Percentiles rank a stretch among this genome's conserved stretches.
Conservation (phyloP, 2,888 invertebrate genomes). For the Panzeria rudis region DNA sequence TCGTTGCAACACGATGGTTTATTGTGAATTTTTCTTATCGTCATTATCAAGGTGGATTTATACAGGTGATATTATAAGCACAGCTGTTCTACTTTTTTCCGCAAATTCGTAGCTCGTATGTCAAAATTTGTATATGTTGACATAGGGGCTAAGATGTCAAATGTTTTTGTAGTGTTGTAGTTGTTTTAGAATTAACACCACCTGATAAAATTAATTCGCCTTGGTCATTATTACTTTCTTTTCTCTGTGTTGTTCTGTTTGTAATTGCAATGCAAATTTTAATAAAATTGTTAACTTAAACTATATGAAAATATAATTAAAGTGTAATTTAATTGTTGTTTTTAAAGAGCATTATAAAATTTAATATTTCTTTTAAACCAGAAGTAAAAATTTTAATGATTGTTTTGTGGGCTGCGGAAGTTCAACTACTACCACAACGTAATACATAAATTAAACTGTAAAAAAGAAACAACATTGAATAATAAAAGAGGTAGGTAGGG, state of each 20-base stretch:
- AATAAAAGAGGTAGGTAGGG: constrained; percentile 7
- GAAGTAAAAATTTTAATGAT: constrained; percentile 10
- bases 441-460: constrained; percentile 43
- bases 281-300: constrained; percentile 26
- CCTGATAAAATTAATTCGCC: too few species aligned
- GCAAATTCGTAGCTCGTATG: too few species aligned
- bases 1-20: too few species aligned
- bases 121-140: too few species aligned
- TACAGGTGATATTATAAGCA: too few species aligned
- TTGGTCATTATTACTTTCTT: constrained; percentile 68
- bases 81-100: too few species aligned
- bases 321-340: neutral
- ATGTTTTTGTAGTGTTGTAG: too few species aligned
- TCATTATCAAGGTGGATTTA: too few species aligned
- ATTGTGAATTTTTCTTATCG: too few species aligned
- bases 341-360: constrained; percentile 16
- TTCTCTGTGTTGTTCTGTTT: constrained; percentile 62
- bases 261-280: constrained; percentile 54
- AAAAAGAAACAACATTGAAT: constrained; percentile 33
- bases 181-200: too few species aligned
- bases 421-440: constrained; percentile 52
- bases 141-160: too few species aligned
- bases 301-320: constrained; percentile 24
- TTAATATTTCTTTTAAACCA: neutral
- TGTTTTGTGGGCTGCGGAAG: constrained; percentile 51